phyloP scores from a whole-genome alignment of 2,113 vertebrate genomes.

The Nothoprocta pentlandii region DNA sequence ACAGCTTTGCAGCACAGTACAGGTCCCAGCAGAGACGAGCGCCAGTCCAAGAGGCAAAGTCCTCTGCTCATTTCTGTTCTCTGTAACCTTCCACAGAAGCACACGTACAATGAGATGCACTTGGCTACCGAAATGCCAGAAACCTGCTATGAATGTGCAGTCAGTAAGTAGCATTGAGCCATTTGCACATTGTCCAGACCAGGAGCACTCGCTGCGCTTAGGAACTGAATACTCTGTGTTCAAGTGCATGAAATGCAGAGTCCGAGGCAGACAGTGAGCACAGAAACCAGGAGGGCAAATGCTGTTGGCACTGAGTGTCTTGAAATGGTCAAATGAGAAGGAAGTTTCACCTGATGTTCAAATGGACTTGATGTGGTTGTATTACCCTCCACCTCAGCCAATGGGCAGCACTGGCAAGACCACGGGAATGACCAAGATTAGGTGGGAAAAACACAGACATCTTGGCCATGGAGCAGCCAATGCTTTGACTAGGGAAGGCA shows the following conservation, averaged over 20 bases:
- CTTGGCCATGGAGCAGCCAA: not conserved
- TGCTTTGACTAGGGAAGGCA: not conserved
- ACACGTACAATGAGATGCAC: not conserved
- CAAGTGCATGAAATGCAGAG: not conserved
- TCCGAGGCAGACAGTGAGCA: not conserved
- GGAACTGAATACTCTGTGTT: not conserved
- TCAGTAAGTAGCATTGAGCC: not conserved
- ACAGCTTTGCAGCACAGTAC: not conserved
- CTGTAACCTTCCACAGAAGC: not conserved
- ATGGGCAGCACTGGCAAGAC: rapidly evolving
- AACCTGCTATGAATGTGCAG: rapidly evolving
- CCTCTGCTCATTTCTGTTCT: not conserved
- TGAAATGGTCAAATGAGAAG: not conserved
- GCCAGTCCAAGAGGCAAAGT: not conserved
- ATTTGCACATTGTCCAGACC: not conserved
- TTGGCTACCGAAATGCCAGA: not conserved
- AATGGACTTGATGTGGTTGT: not conserved
- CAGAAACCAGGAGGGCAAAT: not conserved
- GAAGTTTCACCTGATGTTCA: not conserved
- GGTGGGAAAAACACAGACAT: rapidly evolving
- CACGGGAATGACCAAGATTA: not conserved
- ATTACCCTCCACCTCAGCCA: not conserved
- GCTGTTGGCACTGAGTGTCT: not conserved
- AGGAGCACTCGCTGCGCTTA: rapidly evolving
- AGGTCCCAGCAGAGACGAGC: not conserved